These are phyloP conservation scores for Resseliella maxima DNA, from an alignment of 2,888 invertebrate genomes.

Conservation along the genomic window DNA sequence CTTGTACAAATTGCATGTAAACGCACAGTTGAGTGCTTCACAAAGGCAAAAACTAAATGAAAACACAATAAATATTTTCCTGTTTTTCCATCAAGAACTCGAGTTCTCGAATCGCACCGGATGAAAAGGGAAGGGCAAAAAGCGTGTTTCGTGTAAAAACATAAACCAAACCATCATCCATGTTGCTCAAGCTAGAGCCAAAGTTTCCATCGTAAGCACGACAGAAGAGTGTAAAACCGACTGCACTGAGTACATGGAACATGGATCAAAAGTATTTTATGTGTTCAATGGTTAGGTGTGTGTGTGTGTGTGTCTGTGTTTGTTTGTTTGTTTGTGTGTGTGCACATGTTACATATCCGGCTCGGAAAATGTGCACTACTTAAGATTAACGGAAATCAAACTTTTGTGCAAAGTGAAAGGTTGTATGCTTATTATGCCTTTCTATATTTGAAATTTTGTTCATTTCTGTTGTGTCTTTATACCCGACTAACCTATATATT, in stretches of 20 bases:
- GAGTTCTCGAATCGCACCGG: too few relatives aligned
- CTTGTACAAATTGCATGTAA: slow-evolving; percentile 48
- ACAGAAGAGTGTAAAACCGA: background rate
- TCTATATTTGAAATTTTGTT: background rate
- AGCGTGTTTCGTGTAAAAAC: background rate
- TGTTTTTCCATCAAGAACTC: slow-evolving; percentile 37
- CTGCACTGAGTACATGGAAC: background rate
- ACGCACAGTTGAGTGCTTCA: slow-evolving; percentile 54
- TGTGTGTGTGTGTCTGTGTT: too few relatives aligned
- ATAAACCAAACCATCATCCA: background rate
- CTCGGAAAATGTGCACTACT: slow-evolving; percentile 53
- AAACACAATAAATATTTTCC: slow-evolving; percentile 54
- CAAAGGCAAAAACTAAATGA: slow-evolving; percentile 40
- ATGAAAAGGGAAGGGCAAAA: background rate
- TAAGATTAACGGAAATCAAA: slow-evolving; percentile 55
- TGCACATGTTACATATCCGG: slow-evolving; percentile 51
- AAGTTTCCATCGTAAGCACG: background rate
- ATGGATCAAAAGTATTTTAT: slow-evolving; percentile 55
- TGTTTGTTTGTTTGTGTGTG: too few relatives aligned
- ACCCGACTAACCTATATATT: slow-evolving; percentile 9
- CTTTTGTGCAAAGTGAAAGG: slow-evolving; percentile 53
- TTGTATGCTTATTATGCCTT: slow-evolving; percentile 16
- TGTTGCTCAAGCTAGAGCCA: background rate
- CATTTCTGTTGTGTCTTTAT: background rate
- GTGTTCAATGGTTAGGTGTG: too few relatives aligned